Base-by-base conservation (phyloP, 2,888 invertebrate species). In the Tetramorium bicarinatum region DNA sequence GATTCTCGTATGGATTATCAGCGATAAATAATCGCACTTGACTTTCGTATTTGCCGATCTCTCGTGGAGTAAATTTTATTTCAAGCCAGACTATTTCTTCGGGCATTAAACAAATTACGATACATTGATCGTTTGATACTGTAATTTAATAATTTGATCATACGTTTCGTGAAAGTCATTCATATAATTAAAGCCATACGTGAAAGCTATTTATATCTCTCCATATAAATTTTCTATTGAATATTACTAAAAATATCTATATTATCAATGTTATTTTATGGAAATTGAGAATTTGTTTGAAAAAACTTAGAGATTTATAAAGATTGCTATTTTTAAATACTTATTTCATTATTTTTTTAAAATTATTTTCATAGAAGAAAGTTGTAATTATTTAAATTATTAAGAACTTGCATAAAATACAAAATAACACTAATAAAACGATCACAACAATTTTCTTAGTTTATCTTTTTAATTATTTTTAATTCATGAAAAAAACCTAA, bases 1-100 rank as follows among this genome's bases (percentile, higher is more conserved):
- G 93, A 83, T 95, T 95, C 88, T 96, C 96, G 89, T 96, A 96
- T 64, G 96, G 96, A 94, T 96, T 96, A 89, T 96, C 95, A 15
- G 95, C 92, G 4, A 96, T 95, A 54, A 95, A 94, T 38, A 96
- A 87, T 49, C 95, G 95, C 59, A 96, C 89, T 67, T 89, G 85
- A 13, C 92, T 92, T 0, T 89, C 81, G 52, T 91, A 88, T 9
- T 83, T 89, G 3, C 93, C 92, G 61, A 92, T 88, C 52, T 89
- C 86, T 3, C 54, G 86, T 2, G 95, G 95, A 29, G 87, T 85
- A 87, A 95, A 96, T 47, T 89, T 86, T 2, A 95, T 87, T 52
- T 92, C 66, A 54, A 95, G 91, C 21, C 89, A 83, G 1, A 91
- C 93, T 0, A 83, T 85, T 69, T 95, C 91, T 2, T 85, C 89